phyloP scores from a whole-genome alignment of 2,888 invertebrate species.

The Xestia xanthographa region DNA sequence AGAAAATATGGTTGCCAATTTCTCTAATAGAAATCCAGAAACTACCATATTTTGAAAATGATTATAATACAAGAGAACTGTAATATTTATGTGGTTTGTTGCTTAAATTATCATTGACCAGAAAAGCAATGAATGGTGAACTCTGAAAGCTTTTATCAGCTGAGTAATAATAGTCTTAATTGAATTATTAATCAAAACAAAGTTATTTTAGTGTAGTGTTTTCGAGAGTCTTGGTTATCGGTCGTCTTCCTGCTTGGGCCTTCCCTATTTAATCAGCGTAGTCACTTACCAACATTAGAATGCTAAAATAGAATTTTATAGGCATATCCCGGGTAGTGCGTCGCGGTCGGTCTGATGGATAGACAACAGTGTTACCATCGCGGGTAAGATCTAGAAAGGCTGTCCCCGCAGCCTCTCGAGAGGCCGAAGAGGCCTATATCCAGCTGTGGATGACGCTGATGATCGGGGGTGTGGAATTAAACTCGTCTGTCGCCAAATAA shows the following conservation, averaged over 20 bases:
- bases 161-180: slow-evolving; percentile 36
- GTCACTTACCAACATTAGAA: slow-evolving; percentile 1
- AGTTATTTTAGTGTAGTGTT: slow-evolving; percentile 22
- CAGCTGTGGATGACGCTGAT: not conserved
- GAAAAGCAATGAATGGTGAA: slow-evolving; percentile 31
- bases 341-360: not conserved
- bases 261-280: not conserved
- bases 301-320: not conserved
- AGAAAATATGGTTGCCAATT: slow-evolving; percentile 28
- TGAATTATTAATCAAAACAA: slow-evolving; percentile 41
- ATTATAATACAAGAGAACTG: not conserved
- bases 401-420: not conserved
- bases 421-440: not conserved
- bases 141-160: slow-evolving; percentile 36
- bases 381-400: not conserved
- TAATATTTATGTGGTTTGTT: not conserved
- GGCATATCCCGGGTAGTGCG: too few species aligned
- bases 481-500: not conserved
- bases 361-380: not conserved
- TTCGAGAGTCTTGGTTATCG: slow-evolving; percentile 41
- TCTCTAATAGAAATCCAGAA: not conserved
- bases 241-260: slow-evolving; percentile 32
- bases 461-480: not conserved
- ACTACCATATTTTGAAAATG: not conserved
- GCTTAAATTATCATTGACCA: slow-evolving; percentile 25